Conservation (phyloP, 1,140 invertebrate genomes). For the Pachyrhynchus sulphureomaculatus region DNA sequence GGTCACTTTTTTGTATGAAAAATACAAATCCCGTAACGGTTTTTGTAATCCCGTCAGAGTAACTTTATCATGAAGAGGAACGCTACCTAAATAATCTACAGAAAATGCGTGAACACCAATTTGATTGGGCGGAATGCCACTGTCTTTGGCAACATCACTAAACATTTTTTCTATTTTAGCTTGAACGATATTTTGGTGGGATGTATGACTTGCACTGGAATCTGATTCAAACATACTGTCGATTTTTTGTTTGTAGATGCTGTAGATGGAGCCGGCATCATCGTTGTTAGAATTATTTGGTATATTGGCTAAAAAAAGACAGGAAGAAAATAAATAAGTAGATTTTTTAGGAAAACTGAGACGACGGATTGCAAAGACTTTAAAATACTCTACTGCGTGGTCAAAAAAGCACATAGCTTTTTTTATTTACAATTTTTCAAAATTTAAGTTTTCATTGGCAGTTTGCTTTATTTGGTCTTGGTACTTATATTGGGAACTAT, state of each 20-base stretch:
- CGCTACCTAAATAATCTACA: constrained; percentile 81
- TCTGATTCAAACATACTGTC: constrained; percentile 80
- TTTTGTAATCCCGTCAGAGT: constrained; percentile 79
- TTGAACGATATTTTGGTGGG: constrained; percentile 73
- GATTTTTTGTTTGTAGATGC: constrained; percentile 76
- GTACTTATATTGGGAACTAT: too few species aligned
- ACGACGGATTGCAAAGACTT: too few species aligned
- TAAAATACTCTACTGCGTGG: too few species aligned
- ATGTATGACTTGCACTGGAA: constrained; percentile 44
- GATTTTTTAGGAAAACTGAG: too few species aligned
- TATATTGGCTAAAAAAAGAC: too few species aligned
- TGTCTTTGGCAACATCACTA: constrained; percentile 72
- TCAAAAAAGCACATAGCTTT: too few species aligned
- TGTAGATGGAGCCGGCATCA: constrained; percentile 59
- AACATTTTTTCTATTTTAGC: constrained; percentile 84
- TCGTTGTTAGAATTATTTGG: constrained; percentile 46
- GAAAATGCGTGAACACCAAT: constrained; percentile 60
- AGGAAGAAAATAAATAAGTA: too few species aligned
- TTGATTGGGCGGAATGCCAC: constrained; percentile 52
- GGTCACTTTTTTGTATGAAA: constrained; percentile 60
- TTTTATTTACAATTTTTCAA: too few species aligned
- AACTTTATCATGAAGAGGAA: constrained; percentile 74
- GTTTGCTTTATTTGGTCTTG: too few species aligned
- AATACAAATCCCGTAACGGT: constrained; percentile 78
- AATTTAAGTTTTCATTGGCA: too few species aligned